Conservation (phyloP, 1,140 invertebrate species). For the Drosophila funebris region DNA sequence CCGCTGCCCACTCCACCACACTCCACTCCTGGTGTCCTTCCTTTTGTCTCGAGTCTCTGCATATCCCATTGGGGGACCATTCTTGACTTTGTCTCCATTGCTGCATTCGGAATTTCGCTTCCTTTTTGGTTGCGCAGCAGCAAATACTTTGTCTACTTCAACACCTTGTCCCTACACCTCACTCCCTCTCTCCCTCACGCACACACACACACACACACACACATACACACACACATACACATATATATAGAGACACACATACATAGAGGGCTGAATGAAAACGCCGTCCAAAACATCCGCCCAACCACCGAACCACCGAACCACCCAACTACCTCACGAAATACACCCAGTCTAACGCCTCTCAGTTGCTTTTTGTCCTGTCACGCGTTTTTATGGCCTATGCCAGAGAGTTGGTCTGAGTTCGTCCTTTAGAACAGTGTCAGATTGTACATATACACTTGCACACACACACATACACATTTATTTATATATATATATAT, state of each 20-base stretch:
- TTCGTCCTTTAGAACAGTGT: slow-evolving; percentile 29
- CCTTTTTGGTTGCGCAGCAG: slow-evolving; percentile 58
- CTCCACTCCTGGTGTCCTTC: neutral
- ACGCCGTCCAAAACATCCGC: slow-evolving; percentile 15
- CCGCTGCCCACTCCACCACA: neutral
- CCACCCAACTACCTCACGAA: neutral
- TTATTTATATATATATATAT: neutral
- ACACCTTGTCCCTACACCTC: slow-evolving; percentile 20
- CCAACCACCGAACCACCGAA: slow-evolving; percentile 11
- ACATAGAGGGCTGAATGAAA: slow-evolving; percentile 6
- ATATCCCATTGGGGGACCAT: slow-evolving; percentile 23
- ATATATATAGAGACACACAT: neutral
- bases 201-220: neutral
- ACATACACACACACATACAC: neutral
- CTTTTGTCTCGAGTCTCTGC: neutral
- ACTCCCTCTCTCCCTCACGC: neutral
- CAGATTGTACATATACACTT: slow-evolving; percentile 10
- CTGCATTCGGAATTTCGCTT: slow-evolving; percentile 55
- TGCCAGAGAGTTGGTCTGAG: slow-evolving; percentile 23
- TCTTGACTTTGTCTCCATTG: slow-evolving; percentile 43
- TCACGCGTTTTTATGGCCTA: slow-evolving; percentile 63
- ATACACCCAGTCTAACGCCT: slow-evolving; percentile 46
- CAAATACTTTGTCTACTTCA: slow-evolving; percentile 54
- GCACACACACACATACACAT: neutral
- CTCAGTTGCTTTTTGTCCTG: slow-evolving; percentile 57